A percentile compares a stretch with the other conserved stretches of the same genome.
Conservation (phyloP, 2,113 vertebrate species). For the Enhydra lutris region DNA sequence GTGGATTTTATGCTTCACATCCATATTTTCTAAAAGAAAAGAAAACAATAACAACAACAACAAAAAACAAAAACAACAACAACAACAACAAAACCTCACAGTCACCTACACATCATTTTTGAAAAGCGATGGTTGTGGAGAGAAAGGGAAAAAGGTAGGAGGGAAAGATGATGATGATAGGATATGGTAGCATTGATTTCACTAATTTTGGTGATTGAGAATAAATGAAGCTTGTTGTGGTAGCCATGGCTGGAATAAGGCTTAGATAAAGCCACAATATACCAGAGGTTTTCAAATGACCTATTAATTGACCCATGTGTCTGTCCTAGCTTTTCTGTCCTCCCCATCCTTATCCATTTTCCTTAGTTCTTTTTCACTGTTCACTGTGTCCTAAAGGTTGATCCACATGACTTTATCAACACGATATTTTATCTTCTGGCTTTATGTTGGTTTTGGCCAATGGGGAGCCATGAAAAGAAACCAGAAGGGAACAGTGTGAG, state of each 20-base stretch:
- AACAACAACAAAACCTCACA: not conserved
- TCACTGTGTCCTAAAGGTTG: not conserved
- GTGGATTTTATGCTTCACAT: not conserved
- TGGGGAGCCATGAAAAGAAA: not conserved
- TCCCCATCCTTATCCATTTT: rapidly evolving
- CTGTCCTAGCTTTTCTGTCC: not conserved
- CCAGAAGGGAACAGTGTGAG: not conserved
- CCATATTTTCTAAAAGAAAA: not conserved
- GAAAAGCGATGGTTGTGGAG: not conserved
- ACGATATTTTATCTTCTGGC: not conserved
- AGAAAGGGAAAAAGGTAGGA: not conserved
- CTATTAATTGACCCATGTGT: not conserved
- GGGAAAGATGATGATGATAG: not conserved
- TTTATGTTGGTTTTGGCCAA: not conserved
- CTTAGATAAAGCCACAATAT: not conserved
- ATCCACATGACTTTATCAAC: not conserved
- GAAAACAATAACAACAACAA: not conserved
- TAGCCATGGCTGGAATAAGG: not conserved
- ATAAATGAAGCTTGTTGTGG: not conserved
- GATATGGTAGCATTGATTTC: not conserved
- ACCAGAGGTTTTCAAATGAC: not conserved
- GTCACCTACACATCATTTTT: not conserved
- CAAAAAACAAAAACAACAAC: not conserved
- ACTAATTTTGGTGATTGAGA: not conserved
- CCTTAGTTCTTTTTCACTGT: not conserved